A percentile compares a stretch with the other conserved stretches of the same genome.
phyloP scores from a whole-genome alignment of 2,113 vertebrate genomes.

The Lathamus discolor region DNA sequence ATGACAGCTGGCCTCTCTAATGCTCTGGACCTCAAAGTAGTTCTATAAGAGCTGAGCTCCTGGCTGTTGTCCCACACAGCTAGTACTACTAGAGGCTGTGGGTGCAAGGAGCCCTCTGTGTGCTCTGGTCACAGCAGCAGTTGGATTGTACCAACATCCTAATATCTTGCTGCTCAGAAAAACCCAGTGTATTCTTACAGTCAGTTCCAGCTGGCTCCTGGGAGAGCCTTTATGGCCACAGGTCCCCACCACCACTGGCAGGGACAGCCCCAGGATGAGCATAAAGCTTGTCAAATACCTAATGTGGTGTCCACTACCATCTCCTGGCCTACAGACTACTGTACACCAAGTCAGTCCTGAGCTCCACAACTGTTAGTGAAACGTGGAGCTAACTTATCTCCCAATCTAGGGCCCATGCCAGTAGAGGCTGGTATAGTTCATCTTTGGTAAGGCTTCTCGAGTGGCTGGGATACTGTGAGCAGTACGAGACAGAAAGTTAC shows the following conservation, averaged over 20 bases:
- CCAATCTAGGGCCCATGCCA: neutral
- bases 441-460: neutral
- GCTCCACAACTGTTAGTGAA: neutral
- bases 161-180: neutral
- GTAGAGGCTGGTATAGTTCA: neutral
- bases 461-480: neutral
- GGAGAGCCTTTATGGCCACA: neutral
- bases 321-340: neutral
- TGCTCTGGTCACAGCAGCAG: neutral
- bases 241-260: neutral
- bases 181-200: neutral
- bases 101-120: neutral
- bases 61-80: fast-evolving
- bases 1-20: neutral
- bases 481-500: neutral
- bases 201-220: neutral
- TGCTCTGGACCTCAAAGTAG: neutral
- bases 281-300: neutral
- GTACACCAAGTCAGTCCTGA: neutral
- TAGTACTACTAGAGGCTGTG: neutral
- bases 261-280: neutral
- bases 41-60: neutral
- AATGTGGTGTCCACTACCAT: neutral
- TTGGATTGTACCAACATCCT: neutral
- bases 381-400: neutral